A percentile compares a stretch with the other conserved stretches of the same genome.
These are phyloP conservation scores for Pterostichus niger DNA, from an alignment of 2,888 invertebrate genomes.

Conservation along the genomic window DNA sequence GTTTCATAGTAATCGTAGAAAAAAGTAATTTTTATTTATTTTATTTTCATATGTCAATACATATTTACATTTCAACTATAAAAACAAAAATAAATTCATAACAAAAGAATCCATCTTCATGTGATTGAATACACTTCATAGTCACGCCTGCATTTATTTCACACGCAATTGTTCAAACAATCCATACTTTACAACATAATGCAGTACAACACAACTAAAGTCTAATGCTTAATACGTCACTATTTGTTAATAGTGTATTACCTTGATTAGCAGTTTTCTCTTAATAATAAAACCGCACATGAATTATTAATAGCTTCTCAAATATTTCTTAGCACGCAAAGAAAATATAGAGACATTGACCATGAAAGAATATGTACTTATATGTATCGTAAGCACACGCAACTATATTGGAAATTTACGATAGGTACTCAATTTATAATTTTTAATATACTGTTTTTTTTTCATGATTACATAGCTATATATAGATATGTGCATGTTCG, in stretches of 20 bases:
- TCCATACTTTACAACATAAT: too few relatives aligned
- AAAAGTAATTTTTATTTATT: conserved; percentile 22
- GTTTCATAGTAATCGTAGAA: too few relatives aligned
- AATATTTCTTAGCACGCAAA: neutral
- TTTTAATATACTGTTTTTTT: neutral
- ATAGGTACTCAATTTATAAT: neutral
- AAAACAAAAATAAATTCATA: neutral
- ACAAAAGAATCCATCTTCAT: conserved; percentile 2
- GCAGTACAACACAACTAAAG: too few relatives aligned
- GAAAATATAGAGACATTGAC: conserved; percentile 3
- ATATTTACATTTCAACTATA: too few relatives aligned
- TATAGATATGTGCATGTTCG: neutral
- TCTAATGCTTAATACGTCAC: neutral
- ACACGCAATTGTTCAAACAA: too few relatives aligned
- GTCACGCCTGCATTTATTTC: too few relatives aligned
- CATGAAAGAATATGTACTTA: neutral
- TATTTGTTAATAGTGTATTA: neutral
- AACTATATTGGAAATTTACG: neutral
- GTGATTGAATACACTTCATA: neutral
- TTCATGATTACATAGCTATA: neutral
- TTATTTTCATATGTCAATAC: neutral
- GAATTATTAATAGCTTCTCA: neutral
- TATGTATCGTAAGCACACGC: neutral
- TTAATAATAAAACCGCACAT: conserved; percentile 1
- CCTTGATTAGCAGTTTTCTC: neutral